These are phyloP conservation scores for Pteropus rufus DNA, from an alignment of 2,797 vertebrate species.

Conservation along the genomic window DNA sequence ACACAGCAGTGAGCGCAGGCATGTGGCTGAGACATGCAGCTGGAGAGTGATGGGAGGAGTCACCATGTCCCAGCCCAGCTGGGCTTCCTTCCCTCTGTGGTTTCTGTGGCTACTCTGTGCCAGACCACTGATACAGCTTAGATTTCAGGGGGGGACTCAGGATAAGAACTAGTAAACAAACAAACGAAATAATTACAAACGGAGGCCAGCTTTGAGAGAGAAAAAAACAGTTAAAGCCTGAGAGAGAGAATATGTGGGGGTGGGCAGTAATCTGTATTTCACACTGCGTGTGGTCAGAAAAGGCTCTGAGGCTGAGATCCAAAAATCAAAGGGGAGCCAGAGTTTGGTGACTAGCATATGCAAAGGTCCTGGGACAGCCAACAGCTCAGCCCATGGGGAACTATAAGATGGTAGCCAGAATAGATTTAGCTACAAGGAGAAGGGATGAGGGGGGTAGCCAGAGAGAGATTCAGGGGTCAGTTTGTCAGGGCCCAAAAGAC, in stretches of 20 bases:
- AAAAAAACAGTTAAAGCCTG: neutral
- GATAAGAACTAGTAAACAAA: neutral
- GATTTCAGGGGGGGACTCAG: neutral
- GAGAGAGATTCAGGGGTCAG: neutral
- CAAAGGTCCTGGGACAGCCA: neutral
- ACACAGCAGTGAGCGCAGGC: neutral
- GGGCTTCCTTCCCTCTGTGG: neutral
- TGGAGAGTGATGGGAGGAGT: neutral
- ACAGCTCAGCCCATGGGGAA: neutral
- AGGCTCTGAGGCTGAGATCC: neutral
- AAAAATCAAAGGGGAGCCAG: neutral
- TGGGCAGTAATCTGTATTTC: neutral
- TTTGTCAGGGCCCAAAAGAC: neutral
- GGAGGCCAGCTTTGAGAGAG: neutral
- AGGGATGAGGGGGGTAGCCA: too few species aligned
- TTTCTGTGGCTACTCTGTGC: neutral
- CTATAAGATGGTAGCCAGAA: neutral
- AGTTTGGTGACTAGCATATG: neutral
- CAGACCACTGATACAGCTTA: neutral
- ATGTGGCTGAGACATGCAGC: neutral
- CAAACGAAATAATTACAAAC: neutral
- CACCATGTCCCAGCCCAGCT: neutral
- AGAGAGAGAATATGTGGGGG: neutral
- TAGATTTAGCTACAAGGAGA: neutral
- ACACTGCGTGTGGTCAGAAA: neutral